phyloP scores from a whole-genome alignment of 1,140 invertebrate species.

The Diplogasteroides magnus region DNA sequence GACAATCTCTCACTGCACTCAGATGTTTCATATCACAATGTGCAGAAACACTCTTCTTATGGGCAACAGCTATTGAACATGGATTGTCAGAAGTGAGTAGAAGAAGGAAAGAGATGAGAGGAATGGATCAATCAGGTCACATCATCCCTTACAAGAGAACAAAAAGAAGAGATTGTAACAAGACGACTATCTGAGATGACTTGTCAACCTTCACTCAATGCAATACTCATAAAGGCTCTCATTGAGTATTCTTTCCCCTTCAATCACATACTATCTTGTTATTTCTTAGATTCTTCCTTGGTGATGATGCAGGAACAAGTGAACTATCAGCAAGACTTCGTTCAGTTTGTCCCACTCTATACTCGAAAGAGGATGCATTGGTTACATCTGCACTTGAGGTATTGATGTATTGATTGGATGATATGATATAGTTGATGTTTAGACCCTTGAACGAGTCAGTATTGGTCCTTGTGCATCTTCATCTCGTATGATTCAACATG shows the following conservation, averaged over 20 bases:
- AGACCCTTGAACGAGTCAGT: not conserved
- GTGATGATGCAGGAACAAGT: slow-evolving; percentile 87
- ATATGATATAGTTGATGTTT: not conserved
- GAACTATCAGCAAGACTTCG: slow-evolving; percentile 79
- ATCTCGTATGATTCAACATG: slow-evolving; percentile 5
- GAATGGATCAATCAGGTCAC: not conserved
- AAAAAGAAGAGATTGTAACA: not conserved
- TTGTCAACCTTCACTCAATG: not conserved
- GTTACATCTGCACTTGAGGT: slow-evolving; percentile 58
- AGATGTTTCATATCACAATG: not conserved
- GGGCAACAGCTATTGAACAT: not conserved
- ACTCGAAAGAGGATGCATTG: slow-evolving; percentile 85
- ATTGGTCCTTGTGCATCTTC: slow-evolving; percentile 2
- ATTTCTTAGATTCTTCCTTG: slow-evolving; percentile 71
- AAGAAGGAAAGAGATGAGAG: not conserved
- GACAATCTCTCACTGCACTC: slow-evolving; percentile 69
- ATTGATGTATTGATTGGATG: not conserved
- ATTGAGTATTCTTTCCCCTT: no score
- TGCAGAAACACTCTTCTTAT: not conserved
- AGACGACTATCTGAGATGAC: not conserved
- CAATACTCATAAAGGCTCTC: not conserved
- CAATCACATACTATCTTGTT: no score
- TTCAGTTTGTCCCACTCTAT: slow-evolving; percentile 84
- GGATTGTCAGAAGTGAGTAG: not conserved
- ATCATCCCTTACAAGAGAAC: not conserved